Evolutionary conservation across 2,888 invertebrate species (phyloP).

Genomic region (Drosophila cognata): DNA sequence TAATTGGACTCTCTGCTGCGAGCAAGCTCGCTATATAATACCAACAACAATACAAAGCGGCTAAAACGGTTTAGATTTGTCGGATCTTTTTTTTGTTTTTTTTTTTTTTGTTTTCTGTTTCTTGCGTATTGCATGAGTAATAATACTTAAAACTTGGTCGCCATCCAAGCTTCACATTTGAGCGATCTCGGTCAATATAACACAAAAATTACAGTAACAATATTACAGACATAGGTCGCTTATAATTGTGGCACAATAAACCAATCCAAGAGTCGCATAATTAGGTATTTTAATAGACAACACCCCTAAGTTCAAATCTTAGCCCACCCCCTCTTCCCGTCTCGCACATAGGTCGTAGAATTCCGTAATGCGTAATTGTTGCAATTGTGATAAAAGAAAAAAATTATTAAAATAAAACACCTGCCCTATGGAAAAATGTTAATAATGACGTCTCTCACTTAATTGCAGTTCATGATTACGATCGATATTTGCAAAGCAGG

Average conservation of each 20-base stretch:
- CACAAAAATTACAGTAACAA: constrained; percentile 54
- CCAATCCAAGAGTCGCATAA: constrained; percentile 1
- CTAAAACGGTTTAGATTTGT: constrained; percentile 69
- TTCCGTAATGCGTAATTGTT: constrained; percentile 67
- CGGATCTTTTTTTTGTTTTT: constrained; percentile 5
- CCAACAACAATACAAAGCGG: constrained; percentile 22
- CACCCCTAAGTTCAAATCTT: neutral
- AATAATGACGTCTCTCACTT: constrained; percentile 55
- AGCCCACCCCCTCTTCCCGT: neutral
- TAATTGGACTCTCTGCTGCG: constrained; percentile 60
- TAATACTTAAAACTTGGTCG: constrained; percentile 30
- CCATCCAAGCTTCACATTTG: constrained; percentile 72
- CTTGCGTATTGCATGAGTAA: constrained; percentile 55
- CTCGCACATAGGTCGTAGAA: constrained; percentile 18
- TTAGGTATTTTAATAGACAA: neutral
- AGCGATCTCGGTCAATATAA: constrained; percentile 81
- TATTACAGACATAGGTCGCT: constrained; percentile 6
- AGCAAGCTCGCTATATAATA: constrained; percentile 13
- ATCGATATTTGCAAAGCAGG: constrained; percentile 43
- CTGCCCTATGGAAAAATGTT: constrained; percentile 74
- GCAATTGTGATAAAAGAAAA: constrained; percentile 18
- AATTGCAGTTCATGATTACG: constrained; percentile 56
- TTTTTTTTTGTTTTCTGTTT: constrained; percentile 28
- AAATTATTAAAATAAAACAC: constrained; percentile 39
- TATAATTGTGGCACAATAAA: neutral